A percentile compares a stretch with the other conserved stretches of the same genome.
Conservation (phyloP, 2,888 invertebrate genomes). For the Metopia argyrocephala region DNA sequence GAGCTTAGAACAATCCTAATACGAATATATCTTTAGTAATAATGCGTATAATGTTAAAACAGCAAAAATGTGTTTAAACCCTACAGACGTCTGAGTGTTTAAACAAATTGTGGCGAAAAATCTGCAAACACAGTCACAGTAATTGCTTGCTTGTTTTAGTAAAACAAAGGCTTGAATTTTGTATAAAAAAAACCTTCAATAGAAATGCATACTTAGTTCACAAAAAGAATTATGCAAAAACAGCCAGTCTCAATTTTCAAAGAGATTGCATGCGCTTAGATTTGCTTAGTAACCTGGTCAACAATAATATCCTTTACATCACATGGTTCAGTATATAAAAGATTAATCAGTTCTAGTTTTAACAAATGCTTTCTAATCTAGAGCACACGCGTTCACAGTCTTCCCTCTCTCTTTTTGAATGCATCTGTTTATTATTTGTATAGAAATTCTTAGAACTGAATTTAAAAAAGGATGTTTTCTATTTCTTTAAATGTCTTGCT, state of each 20-base stretch:
- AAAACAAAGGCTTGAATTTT: background rate
- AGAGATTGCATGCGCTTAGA: conserved; percentile 41
- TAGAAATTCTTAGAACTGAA: conserved; percentile 42
- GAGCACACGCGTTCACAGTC: conserved; percentile 59
- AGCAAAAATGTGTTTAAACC: background rate
- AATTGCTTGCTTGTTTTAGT: background rate
- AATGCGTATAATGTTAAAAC: too few relatives aligned
- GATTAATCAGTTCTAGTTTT: conserved; percentile 44
- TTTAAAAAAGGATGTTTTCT: conserved; percentile 18
- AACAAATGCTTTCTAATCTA: conserved; percentile 62
- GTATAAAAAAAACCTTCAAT: conserved; percentile 14
- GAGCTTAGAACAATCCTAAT: background rate
- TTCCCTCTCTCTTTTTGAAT: conserved; percentile 24
- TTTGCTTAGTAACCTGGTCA: conserved; percentile 6
- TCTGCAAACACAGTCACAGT: conserved; percentile 44
- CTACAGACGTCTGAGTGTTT: conserved; percentile 27
- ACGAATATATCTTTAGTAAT: background rate
- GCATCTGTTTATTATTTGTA: conserved; percentile 51
- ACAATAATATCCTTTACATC: conserved; percentile 17
- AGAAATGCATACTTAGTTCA: conserved; percentile 21
- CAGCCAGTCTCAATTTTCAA: conserved; percentile 37
- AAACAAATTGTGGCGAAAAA: conserved; percentile 47
- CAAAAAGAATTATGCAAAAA: conserved; percentile 34
- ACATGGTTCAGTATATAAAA: background rate
- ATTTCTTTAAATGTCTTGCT: background rate